A percentile compares a stretch with the other conserved stretches of the same genome.
These are phyloP conservation scores for Noctua janthe DNA, from an alignment of 2,888 invertebrate genomes.

Conservation along the genomic window DNA sequence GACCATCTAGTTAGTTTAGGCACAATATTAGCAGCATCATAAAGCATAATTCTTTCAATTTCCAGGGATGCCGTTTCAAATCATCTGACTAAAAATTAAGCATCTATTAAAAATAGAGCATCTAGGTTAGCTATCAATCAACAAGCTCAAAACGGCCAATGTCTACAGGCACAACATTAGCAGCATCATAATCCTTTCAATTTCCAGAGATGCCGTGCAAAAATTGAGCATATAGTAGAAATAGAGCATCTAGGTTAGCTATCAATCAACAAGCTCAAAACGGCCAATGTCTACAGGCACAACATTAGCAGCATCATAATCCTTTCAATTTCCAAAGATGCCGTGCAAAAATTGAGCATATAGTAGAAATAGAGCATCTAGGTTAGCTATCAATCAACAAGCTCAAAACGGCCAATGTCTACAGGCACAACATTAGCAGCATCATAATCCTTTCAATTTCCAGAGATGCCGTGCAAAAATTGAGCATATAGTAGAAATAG, in stretches of 20 bases:
- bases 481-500: neutral
- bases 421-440: constrained; percentile 26
- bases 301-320: constrained; percentile 38
- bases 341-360: constrained; percentile 33
- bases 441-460: constrained; percentile 51
- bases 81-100: neutral
- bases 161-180: constrained; percentile 9
- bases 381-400: neutral
- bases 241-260: neutral
- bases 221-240: neutral
- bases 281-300: neutral
- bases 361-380: neutral
- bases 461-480: constrained; percentile 68
- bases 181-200: constrained; percentile 9
- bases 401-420: constrained; percentile 6
- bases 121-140: no score
- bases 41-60: neutral
- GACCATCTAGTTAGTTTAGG: neutral
- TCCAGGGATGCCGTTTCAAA: constrained; percentile 64
- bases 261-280: constrained; percentile 7
- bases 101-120: neutral
- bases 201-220: constrained; percentile 65
- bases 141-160: neutral
- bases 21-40: constrained; percentile 17
- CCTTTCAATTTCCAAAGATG: constrained; percentile 68